Evolutionary conservation across 2,888 invertebrate genomes (phyloP).

Genomic region (Salpingus planirostris): DNA sequence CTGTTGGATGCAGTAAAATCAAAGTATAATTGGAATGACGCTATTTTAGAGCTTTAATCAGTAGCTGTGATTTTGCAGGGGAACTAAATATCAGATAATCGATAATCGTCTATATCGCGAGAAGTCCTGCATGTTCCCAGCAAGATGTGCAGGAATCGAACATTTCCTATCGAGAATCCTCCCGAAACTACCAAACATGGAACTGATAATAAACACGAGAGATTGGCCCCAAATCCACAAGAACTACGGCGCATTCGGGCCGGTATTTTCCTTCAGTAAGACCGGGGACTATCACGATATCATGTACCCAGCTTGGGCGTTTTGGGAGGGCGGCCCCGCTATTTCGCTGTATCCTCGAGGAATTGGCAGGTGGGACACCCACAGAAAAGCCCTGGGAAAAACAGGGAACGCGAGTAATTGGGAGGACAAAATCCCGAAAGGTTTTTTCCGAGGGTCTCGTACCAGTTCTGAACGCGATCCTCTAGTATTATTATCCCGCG

Average conservation of each 20-base stretch:
- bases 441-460: constrained; percentile 90
- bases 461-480: constrained; percentile 88
- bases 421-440: constrained; percentile 61
- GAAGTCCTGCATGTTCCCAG: constrained; percentile 82
- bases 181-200: constrained; percentile 67
- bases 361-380: constrained; percentile 68
- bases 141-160: constrained; percentile 84
- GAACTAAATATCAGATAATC: constrained; percentile 77
- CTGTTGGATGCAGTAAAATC: constrained; percentile 51
- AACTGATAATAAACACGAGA: constrained; percentile 78
- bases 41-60: background rate
- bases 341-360: constrained; percentile 89
- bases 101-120: constrained; percentile 72
- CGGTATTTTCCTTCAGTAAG: constrained; percentile 97
- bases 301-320: constrained; percentile 94
- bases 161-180: constrained; percentile 70
- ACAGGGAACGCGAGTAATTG: constrained; percentile 67
- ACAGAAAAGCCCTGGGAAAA: constrained; percentile 47
- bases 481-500: constrained; percentile 71
- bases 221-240: constrained; percentile 86
- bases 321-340: constrained; percentile 98
- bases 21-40: constrained; percentile 31
- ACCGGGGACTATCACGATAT: constrained; percentile 78
- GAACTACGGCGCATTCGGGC: constrained; percentile 54
- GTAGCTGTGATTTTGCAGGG: constrained; percentile 41